Evolutionary conservation across 2,888 invertebrate genomes (phyloP).

Genomic region (Geotrupes spiniger): DNA sequence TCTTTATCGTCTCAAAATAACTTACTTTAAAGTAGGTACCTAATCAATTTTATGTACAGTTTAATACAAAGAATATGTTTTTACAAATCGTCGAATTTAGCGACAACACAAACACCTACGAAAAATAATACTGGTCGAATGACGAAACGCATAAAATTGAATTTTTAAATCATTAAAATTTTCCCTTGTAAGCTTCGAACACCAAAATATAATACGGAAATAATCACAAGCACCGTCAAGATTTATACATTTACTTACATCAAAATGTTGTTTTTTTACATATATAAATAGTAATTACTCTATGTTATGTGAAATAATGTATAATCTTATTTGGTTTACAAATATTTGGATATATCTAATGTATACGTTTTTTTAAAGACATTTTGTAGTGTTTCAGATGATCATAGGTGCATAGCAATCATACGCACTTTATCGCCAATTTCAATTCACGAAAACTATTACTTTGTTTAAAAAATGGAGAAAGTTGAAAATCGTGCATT

Average conservation of each 20-base stretch:
- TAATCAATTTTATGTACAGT: neutral
- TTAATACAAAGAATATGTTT: too few species aligned
- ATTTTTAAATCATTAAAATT: neutral
- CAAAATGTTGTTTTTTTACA: constrained; percentile 19
- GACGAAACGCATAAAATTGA: neutral
- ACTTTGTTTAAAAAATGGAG: neutral
- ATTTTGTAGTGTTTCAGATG: neutral
- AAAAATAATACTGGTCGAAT: constrained; percentile 1
- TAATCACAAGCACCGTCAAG: constrained; percentile 42
- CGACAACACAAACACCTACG: too few species aligned
- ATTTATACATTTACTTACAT: constrained; percentile 36
- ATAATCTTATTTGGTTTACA: constrained; percentile 42
- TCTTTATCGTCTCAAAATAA: neutral
- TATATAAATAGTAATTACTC: constrained; percentile 31
- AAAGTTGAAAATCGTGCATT: too few species aligned
- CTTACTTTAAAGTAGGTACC: constrained; percentile 4
- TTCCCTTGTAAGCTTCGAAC: constrained; percentile 11
- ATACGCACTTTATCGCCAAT: neutral
- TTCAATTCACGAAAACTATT: neutral
- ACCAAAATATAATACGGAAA: constrained; percentile 11
- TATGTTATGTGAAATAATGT: constrained; percentile 29
- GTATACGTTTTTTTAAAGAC: neutral
- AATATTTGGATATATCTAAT: constrained; percentile 36
- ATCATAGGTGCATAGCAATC: too few species aligned
- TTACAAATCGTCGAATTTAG: too few species aligned